phyloP scores from a whole-genome alignment of 1,140 invertebrate genomes.

The Thaumetopoea pityocampa region DNA sequence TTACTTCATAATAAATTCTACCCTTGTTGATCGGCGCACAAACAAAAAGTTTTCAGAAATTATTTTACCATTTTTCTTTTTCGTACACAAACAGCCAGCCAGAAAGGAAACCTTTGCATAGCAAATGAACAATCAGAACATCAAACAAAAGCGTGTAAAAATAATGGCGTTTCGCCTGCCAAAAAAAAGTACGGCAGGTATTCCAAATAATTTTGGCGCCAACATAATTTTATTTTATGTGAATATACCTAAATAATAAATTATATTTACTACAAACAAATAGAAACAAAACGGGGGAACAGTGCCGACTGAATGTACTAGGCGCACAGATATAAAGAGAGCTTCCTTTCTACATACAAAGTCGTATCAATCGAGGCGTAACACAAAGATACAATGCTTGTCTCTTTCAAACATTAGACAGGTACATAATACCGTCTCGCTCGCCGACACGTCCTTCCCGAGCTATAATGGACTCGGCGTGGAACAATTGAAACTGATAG shows the following conservation, averaged over 20 bases:
- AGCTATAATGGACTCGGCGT: constrained; percentile 34
- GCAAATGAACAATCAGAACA: constrained; percentile 8
- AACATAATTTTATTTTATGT: not conserved
- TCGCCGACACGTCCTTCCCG: constrained; percentile 58
- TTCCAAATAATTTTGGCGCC: not conserved
- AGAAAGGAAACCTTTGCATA: constrained; percentile 9
- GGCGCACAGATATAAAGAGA: constrained; percentile 36
- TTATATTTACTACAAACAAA: constrained; percentile 11
- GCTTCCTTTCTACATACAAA: constrained; percentile 59
- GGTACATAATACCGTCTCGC: constrained; percentile 53
- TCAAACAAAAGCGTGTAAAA: constrained; percentile 8
- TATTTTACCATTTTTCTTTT: no score
- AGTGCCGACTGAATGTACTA: constrained; percentile 20
- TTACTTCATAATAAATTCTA: no score
- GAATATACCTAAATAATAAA: constrained; percentile 1
- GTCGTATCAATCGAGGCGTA: constrained; percentile 52
- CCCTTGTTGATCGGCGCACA: no score
- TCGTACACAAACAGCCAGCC: constrained; percentile 1
- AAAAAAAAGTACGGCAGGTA: not conserved
- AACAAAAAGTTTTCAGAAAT: not conserved
- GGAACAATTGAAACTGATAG: constrained; percentile 32
- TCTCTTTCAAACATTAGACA: constrained; percentile 48
- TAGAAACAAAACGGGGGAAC: constrained; percentile 19
- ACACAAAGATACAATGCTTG: constrained; percentile 55
- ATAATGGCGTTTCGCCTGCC: not conserved